phyloP scores from a whole-genome alignment of 2,888 invertebrate species.

The Blastobasis adustella region DNA sequence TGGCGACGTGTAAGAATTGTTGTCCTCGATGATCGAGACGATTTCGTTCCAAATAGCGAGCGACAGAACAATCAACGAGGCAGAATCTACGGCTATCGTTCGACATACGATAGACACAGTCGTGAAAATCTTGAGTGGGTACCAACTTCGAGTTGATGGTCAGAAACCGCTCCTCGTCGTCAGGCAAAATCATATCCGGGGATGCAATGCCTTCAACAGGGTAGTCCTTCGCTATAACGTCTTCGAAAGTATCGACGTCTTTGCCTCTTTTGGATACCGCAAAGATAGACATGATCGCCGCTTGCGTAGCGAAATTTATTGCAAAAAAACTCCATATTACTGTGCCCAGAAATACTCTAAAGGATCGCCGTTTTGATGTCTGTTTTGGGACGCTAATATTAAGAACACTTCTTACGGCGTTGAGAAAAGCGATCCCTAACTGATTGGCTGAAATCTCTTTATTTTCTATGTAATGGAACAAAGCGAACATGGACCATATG shows the following conservation, averaged over 20 bases:
- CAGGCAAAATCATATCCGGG: conserved; percentile 57
- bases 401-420: conserved; percentile 44
- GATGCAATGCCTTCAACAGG: conserved; percentile 56
- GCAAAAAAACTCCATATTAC: conserved; percentile 59
- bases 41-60: conserved; percentile 45
- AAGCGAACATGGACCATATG: conserved; percentile 48
- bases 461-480: conserved; percentile 37
- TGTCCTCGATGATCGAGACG: conserved; percentile 48
- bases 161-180: conserved; percentile 41
- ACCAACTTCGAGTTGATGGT: conserved; percentile 48
- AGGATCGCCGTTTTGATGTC: conserved; percentile 40
- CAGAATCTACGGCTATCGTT: conserved; percentile 51
- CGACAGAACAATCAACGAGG: conserved; percentile 57
- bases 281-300: conserved; percentile 58
- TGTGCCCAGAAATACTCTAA: conserved; percentile 48
- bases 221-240: conserved; percentile 54
- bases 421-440: conserved; percentile 54
- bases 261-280: conserved; percentile 54
- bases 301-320: conserved; percentile 57
- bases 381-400: conserved; percentile 42
- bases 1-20: conserved; percentile 55
- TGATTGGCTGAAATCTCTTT: conserved; percentile 36
- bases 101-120: conserved; percentile 40
- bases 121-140: conserved; percentile 32
- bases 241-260: conserved; percentile 60